phyloP scores from a whole-genome alignment of 2,797 vertebrate genomes.

The Garrulus glandarius region DNA sequence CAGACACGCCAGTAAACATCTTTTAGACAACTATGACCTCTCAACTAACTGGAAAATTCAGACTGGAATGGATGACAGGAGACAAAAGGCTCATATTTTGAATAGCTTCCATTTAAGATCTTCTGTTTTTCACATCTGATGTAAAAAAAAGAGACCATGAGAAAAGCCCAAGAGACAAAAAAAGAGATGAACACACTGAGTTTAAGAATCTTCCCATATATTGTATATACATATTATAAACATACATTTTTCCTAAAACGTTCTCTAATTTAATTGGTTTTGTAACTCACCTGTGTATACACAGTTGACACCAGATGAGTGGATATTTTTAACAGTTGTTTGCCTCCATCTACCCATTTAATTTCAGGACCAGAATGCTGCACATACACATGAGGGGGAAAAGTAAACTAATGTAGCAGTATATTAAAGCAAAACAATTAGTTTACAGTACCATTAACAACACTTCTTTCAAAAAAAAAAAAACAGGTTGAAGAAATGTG shows the following conservation, averaged over 20 bases:
- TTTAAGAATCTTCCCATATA: background rate
- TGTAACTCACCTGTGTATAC: constrained; percentile 87
- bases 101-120: background rate
- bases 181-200: background rate
- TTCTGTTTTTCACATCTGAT: background rate
- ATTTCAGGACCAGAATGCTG: constrained; percentile 91
- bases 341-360: constrained; percentile 97
- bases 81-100: background rate
- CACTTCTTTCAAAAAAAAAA: background rate
- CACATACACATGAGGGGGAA: background rate
- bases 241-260: background rate
- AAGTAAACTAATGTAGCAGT: background rate
- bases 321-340: constrained; percentile 87
- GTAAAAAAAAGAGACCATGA: background rate
- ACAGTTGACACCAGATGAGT: constrained; percentile 95
- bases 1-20: background rate
- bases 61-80: background rate
- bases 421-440: background rate
- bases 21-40: background rate
- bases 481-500: constrained; percentile 19
- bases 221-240: background rate
- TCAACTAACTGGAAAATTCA: background rate
- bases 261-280: background rate
- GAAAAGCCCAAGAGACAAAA: background rate
- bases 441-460: background rate